phyloP scores from a whole-genome alignment of 2,113 vertebrate species.

The Panthera leo region DNA sequence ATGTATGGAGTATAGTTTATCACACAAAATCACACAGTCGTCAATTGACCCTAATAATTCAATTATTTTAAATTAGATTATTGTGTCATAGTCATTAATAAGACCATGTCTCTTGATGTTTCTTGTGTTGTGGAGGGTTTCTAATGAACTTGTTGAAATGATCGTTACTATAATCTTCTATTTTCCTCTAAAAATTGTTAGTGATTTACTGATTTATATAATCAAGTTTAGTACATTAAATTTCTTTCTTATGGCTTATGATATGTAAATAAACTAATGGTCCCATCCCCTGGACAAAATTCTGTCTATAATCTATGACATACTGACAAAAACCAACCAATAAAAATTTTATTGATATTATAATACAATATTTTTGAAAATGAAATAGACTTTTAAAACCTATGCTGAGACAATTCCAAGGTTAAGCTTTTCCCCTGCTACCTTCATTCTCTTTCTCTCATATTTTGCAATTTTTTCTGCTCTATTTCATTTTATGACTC shows the following conservation, averaged over 20 bases:
- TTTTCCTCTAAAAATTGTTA: not conserved
- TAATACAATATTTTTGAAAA: not conserved
- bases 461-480: not conserved
- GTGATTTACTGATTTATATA: constrained; percentile 6
- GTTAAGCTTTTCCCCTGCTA: not conserved
- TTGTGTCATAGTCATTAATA: constrained; percentile 37
- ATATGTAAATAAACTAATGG: not conserved
- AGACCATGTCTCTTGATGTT: constrained; percentile 40
- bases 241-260: not conserved
- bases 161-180: constrained; percentile 63
- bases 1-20: constrained; percentile 78
- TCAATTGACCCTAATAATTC: constrained; percentile 78
- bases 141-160: constrained; percentile 68
- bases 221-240: not conserved
- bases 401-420: not conserved
- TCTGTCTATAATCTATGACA: not conserved
- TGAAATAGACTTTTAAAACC: not conserved
- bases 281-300: not conserved
- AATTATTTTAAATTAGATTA: constrained; percentile 79
- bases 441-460: rapidly evolving
- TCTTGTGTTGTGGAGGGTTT: constrained; percentile 64
- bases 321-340: not conserved
- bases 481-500: not conserved
- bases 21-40: constrained; percentile 74
- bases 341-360: not conserved